phyloP scores from a whole-genome alignment of 2,113 vertebrate species.

The Osmerus mordax region DNA sequence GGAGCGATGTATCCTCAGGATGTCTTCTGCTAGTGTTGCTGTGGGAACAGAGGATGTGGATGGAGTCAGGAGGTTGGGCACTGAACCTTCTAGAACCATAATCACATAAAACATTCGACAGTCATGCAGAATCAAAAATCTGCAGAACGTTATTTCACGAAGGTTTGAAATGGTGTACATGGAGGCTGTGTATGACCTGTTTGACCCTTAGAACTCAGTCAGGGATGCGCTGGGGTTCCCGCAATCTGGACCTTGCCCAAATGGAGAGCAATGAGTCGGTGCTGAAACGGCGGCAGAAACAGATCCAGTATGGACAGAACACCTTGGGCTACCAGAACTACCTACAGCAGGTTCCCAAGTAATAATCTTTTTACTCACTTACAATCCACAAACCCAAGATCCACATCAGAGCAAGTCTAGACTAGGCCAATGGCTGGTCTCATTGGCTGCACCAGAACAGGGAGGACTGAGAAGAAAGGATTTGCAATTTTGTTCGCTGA shows the following conservation, averaged over 20 bases:
- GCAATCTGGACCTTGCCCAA: conserved; percentile 58
- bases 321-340: conserved; percentile 81
- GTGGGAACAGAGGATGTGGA: conserved; percentile 77
- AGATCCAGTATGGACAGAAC: conserved; percentile 84
- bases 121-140: too few species aligned
- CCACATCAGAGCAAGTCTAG: not conserved
- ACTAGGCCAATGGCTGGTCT: too few species aligned
- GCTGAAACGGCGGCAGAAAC: conserved; percentile 78
- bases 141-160: too few species aligned
- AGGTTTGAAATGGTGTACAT: not conserved
- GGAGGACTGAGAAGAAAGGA: not conserved
- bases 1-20: conserved; percentile 75
- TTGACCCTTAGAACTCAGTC: conserved; percentile 34
- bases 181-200: not conserved
- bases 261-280: conserved; percentile 75
- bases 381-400: not conserved
- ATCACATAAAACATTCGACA: not conserved
- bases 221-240: conserved; percentile 42
- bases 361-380: conserved; percentile 22
- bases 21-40: conserved; percentile 77
- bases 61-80: conserved; percentile 45
- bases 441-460: not conserved
- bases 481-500: not conserved
- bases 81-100: not conserved
- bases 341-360: conserved; percentile 80